These are phyloP conservation scores for rat (Rattus norvegicus) DNA, from an alignment of 2,113 vertebrate genomes.

Conservation along the genomic window DNA sequence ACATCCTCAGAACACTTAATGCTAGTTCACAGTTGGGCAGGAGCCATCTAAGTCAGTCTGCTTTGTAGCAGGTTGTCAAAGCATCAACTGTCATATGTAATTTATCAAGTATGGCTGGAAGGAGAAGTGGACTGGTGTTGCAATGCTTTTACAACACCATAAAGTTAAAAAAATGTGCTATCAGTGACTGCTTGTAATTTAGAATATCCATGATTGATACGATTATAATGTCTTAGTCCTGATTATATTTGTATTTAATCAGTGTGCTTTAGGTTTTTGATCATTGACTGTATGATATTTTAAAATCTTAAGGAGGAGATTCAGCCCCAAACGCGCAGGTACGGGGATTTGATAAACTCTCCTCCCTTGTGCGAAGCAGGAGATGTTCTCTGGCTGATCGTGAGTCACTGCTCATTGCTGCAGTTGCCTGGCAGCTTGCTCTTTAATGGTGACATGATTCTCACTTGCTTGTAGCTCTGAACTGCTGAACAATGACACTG, in stretches of 20 bases:
- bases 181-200: neutral
- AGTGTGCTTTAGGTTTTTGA: conserved; percentile 43
- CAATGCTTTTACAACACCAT: neutral
- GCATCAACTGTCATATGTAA: neutral
- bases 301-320: conserved; percentile 38
- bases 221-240: conserved; percentile 29
- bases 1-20: neutral
- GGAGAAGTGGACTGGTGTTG: neutral
- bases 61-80: neutral
- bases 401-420: neutral
- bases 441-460: neutral
- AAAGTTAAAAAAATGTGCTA: neutral
- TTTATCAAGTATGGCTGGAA: neutral
- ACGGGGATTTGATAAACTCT: neutral
- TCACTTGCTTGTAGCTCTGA: conserved; percentile 48
- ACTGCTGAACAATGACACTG: conserved; percentile 1
- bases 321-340: neutral
- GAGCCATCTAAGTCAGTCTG: neutral
- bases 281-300: conserved; percentile 33
- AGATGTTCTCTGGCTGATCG: neutral
- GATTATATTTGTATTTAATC: neutral
- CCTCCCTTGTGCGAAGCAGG: neutral
- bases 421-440: neutral
- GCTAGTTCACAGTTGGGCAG: neutral
- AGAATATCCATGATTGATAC: neutral